Conservation (phyloP, 2,113 vertebrate genomes). For the Columba livia region DNA sequence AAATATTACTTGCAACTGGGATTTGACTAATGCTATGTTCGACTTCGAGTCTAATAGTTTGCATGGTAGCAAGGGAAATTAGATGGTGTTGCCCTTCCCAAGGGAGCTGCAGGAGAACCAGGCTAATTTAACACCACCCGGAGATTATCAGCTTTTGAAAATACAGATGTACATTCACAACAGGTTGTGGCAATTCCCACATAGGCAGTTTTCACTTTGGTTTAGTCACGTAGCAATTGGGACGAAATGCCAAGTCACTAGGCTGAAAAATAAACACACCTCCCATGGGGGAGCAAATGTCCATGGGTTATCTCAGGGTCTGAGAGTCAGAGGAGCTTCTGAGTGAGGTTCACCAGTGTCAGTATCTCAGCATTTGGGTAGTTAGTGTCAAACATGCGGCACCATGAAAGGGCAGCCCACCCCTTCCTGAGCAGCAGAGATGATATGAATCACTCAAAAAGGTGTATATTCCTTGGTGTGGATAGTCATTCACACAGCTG, state of each 20-base stretch:
- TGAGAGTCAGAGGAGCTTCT: not conserved
- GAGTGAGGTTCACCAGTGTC: not conserved
- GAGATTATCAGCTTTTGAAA: slow-evolving; percentile 9
- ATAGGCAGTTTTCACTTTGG: not conserved
- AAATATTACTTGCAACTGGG: not conserved
- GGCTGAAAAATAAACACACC: not conserved
- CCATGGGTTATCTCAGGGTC: not conserved
- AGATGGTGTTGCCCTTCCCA: not conserved
- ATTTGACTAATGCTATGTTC: not conserved
- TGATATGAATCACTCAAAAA: slow-evolving; percentile 17
- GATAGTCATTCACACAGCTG: slow-evolving; percentile 21
- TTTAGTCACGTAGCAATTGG: slow-evolving; percentile 1
- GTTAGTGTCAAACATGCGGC: not conserved
- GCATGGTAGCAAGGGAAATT: slow-evolving; percentile 14
- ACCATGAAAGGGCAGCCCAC: not conserved
- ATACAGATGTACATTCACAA: not conserved
- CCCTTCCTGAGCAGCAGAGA: not conserved
- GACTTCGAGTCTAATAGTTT: not conserved
- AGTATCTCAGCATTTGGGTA: not conserved
- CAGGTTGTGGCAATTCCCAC: not conserved
- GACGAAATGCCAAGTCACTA: not conserved
- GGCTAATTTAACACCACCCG: not conserved
- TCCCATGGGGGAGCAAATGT: not conserved
- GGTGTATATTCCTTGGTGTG: not conserved
- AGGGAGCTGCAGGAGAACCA: not conserved